Conservation (phyloP, 1,140 invertebrate species). For the Aporrectodea caliginosa region DNA sequence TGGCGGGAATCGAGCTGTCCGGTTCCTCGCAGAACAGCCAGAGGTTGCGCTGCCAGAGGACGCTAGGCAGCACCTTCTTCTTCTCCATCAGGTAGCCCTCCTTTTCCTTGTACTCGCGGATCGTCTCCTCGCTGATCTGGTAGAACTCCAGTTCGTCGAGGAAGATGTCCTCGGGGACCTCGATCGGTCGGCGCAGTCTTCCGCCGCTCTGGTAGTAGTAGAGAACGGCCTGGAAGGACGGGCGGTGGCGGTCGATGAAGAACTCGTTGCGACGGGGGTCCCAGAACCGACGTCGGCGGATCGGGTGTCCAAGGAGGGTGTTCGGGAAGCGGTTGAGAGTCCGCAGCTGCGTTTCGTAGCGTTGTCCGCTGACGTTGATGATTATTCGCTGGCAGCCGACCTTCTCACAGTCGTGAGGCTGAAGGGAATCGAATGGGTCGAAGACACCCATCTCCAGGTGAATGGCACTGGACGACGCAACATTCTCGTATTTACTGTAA, state of each 20-base stretch:
- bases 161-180: constrained; percentile 77
- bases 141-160: constrained; percentile 54
- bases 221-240: constrained; percentile 80
- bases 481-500: too few relatives aligned
- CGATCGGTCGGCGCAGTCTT: constrained; percentile 88
- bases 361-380: constrained; percentile 96
- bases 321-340: constrained; percentile 75
- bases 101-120: constrained; percentile 48
- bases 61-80: constrained; percentile 41
- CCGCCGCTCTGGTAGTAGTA: constrained; percentile 99
- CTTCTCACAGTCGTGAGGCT: constrained; percentile 86
- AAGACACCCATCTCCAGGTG: too few relatives aligned
- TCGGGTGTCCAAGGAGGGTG: constrained; percentile 91
- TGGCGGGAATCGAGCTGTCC: constrained; percentile 46
- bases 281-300: constrained; percentile 78
- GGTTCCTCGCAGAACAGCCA: constrained; percentile 53
- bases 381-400: constrained; percentile 83
- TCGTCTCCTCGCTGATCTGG: constrained; percentile 47
- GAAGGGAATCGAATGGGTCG: too few relatives aligned
- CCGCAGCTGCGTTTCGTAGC: constrained; percentile 96
- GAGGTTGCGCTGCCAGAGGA: constrained; percentile 39
- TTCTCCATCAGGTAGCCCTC: constrained; percentile 49
- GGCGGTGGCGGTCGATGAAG: constrained; percentile 98
- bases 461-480: too few relatives aligned
- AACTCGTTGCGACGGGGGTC: constrained; percentile 96